These are phyloP conservation scores for Pterocles orientalis DNA, from an alignment of 2,113 vertebrate genomes.

Conservation along the genomic window DNA sequence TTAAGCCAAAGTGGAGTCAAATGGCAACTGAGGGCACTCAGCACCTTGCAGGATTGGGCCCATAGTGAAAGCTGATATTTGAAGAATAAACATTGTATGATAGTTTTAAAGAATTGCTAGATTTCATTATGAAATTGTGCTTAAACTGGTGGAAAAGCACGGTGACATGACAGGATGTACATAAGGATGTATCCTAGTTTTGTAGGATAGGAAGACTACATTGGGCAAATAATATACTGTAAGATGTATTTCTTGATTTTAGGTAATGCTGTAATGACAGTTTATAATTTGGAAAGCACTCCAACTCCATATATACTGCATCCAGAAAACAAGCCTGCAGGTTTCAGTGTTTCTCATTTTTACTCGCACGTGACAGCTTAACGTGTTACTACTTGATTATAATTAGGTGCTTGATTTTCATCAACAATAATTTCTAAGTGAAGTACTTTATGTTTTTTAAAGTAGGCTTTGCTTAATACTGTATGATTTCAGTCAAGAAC, in stretches of 20 bases:
- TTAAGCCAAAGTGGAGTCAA: neutral
- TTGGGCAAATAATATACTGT: neutral
- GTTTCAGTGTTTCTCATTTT: conserved; percentile 36
- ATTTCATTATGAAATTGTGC: neutral
- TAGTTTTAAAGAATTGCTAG: neutral
- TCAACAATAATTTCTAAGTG: conserved; percentile 53
- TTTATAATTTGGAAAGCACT: neutral
- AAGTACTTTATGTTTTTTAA: conserved; percentile 19
- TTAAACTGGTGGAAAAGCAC: neutral
- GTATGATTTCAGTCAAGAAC: neutral
- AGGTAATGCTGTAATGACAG: conserved; percentile 20
- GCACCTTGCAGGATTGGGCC: neutral
- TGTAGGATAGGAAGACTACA: neutral
- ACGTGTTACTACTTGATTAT: conserved; percentile 66
- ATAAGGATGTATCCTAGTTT: neutral
- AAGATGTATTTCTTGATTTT: neutral
- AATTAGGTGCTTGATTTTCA: conserved; percentile 65
- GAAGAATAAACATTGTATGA: neutral
- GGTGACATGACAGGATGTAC: neutral
- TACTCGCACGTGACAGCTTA: conserved; percentile 18
- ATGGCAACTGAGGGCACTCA: neutral
- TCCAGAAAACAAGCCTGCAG: neutral
- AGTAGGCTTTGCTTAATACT: conserved; percentile 7
- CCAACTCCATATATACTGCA: neutral
- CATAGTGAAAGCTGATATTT: neutral